A percentile compares a stretch with the other conserved stretches of the same genome.
Conservation (phyloP, 1,140 invertebrate species). For the Pseudomyrmex cubaensis region DNA sequence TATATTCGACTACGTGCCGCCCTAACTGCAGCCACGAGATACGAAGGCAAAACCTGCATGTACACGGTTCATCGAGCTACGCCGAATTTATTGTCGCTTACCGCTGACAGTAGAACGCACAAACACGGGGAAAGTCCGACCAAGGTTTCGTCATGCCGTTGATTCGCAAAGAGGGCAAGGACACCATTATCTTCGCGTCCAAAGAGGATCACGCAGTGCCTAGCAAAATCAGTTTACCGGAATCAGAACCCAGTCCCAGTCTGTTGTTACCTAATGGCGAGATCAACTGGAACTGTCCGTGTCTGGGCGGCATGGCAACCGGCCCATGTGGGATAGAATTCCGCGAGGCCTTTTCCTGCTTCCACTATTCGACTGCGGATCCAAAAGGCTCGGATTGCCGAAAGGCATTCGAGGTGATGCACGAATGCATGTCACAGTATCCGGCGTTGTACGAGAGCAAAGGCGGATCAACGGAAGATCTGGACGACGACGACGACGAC, state of each 20-base stretch:
- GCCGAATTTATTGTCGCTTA: conserved; percentile 81
- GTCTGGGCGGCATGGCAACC: conserved; percentile 97
- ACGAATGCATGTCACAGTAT: conserved; percentile 96
- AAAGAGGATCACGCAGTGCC: conserved; percentile 92
- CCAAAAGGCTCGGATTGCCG: conserved; percentile 96
- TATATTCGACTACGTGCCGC: conserved; percentile 87
- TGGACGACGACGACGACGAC: conserved; percentile 83
- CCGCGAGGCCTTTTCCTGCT: conserved; percentile 97
- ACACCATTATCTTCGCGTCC: conserved; percentile 93
- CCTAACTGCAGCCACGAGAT: conserved; percentile 86
- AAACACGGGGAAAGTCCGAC: conserved; percentile 63
- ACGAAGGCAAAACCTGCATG: conserved; percentile 85
- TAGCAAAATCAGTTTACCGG: conserved; percentile 90
- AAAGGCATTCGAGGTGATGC: conserved; percentile 95
- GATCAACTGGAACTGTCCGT: conserved; percentile 99
- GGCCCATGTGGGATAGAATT: conserved; percentile 97
- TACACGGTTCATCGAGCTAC: conserved; percentile 87
- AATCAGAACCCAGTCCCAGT: conserved; percentile 91
- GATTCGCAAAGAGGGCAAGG: conserved; percentile 89
- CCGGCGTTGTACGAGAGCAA: conserved; percentile 93
- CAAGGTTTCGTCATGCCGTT: conserved; percentile 79
- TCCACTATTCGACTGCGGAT: conserved; percentile 93
- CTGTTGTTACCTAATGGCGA: conserved; percentile 94
- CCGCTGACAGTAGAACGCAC: conserved; percentile 79
- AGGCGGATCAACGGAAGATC: conserved; percentile 81